Percentiles rank a stretch among this genome's conserved stretches.
Evolutionary conservation across 2,113 vertebrate species (phyloP).

Genomic region (Dasypus novemcinctus): DNA sequence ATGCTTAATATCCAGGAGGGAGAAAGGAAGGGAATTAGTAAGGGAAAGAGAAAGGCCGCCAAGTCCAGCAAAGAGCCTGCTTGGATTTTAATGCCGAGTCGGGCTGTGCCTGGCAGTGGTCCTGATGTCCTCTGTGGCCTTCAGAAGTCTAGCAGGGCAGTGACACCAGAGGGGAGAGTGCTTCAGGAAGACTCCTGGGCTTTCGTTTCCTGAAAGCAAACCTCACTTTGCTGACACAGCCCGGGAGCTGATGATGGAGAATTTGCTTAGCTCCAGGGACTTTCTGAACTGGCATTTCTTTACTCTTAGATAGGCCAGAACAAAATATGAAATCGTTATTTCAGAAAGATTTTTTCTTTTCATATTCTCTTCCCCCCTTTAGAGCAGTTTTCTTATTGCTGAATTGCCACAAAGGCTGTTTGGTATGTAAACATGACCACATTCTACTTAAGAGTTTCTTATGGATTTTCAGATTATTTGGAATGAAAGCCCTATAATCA

Average conservation of each 20-base stretch:
- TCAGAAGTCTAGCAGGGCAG: not conserved
- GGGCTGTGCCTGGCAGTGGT: not conserved
- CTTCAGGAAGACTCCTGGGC: not conserved
- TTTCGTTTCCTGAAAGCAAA: not conserved
- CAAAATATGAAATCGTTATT: constrained; percentile 60
- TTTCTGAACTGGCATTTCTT: constrained; percentile 61
- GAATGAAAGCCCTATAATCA: not conserved
- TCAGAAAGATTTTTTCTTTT: constrained; percentile 26
- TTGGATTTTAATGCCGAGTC: not conserved
- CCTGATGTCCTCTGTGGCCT: not conserved
- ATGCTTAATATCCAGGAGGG: constrained; percentile 46
- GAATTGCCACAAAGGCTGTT: constrained; percentile 47
- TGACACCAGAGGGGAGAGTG: not conserved
- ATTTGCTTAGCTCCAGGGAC: constrained; percentile 54
- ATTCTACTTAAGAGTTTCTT: constrained; percentile 10
- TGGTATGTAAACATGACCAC: constrained; percentile 32
- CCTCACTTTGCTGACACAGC: constrained; percentile 22
- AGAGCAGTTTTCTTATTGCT: constrained; percentile 15
- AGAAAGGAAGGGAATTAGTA: not conserved
- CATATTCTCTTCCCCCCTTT: not conserved
- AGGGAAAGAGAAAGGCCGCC: constrained; percentile 29
- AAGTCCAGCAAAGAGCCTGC: not conserved
- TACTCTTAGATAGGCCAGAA: constrained; percentile 33
- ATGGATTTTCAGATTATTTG: constrained; percentile 43
- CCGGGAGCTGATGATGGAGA: not conserved